Evolutionary conservation across 2,797 vertebrate genomes (phyloP).

Genomic region (Bradypodion ventrale): DNA sequence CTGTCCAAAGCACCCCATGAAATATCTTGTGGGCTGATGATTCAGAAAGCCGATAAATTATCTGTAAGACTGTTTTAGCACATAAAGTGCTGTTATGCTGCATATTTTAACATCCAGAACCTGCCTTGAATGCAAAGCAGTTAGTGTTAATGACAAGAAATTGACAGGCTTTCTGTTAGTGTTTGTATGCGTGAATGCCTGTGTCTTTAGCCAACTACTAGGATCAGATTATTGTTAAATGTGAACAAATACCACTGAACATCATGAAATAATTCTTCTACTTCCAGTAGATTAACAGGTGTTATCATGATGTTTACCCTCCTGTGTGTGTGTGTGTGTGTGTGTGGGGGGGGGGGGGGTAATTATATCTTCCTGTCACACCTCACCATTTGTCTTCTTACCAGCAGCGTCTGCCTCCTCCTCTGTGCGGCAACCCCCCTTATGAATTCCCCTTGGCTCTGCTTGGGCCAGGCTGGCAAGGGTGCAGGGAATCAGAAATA

Average conservation of each 20-base stretch:
- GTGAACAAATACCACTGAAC: conserved; percentile 28
- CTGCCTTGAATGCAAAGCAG: not conserved
- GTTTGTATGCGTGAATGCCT: conserved; percentile 3
- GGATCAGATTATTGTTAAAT: conserved; percentile 35
- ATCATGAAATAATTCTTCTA: not conserved
- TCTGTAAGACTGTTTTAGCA: not conserved
- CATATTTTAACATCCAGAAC: not conserved
- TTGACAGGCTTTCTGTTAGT: not conserved
- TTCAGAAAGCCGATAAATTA: not conserved
- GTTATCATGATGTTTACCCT: too few species aligned
- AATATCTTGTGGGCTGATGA: not conserved
- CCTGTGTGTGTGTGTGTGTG: too few species aligned
- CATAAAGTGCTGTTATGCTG: not conserved
- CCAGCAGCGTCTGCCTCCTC: too few species aligned
- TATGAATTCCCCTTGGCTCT: too few species aligned
- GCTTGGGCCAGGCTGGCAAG: too few species aligned
- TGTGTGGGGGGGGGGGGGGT: too few species aligned
- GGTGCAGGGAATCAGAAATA: too few species aligned
- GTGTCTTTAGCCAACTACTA: conserved; percentile 3
- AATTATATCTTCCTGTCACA: too few species aligned
- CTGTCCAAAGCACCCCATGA: not conserved
- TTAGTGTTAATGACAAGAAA: not conserved
- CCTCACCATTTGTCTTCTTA: too few species aligned
- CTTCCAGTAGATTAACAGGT: not conserved
- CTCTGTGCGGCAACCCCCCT: too few species aligned